Percentiles rank a stretch among this genome's conserved stretches.
Conservation (phyloP, 2,797 vertebrate species). For the Sebastes melanostomus region DNA sequence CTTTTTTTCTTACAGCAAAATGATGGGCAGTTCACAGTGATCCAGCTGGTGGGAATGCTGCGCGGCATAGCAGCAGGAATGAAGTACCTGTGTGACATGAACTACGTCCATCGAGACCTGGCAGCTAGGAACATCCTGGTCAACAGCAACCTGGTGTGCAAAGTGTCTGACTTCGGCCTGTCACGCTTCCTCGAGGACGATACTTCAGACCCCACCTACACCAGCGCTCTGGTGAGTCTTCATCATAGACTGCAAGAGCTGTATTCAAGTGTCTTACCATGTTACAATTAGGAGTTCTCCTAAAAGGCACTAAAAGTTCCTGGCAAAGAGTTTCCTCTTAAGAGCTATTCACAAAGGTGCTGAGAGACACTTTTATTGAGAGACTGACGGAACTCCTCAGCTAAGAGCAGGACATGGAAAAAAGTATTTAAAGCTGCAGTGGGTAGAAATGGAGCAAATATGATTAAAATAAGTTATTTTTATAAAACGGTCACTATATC, state of each 20-base stretch:
- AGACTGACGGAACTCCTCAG: background rate
- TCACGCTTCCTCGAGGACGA: slow-evolving; percentile 97
- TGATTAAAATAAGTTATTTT: too few species aligned
- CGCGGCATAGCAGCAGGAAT: slow-evolving; percentile 94
- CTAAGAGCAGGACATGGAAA: background rate
- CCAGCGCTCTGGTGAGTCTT: slow-evolving; percentile 90
- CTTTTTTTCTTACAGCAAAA: slow-evolving; percentile 87
- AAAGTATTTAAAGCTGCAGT: background rate
- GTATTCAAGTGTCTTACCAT: background rate
- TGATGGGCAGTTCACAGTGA: slow-evolving; percentile 96
- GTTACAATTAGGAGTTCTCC: background rate
- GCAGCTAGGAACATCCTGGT: slow-evolving; percentile 97
- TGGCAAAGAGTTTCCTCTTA: background rate
- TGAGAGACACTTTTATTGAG: background rate
- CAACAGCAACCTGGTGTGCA: slow-evolving; percentile 97
- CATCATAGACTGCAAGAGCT: background rate
- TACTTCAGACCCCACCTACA: slow-evolving; percentile 97
- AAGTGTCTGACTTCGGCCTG: slow-evolving; percentile 96
- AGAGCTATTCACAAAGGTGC: background rate
- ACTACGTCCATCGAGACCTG: slow-evolving; percentile 95
- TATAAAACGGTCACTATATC: too few species aligned
- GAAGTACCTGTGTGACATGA: slow-evolving; percentile 98
- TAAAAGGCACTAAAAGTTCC: background rate
- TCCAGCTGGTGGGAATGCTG: slow-evolving; percentile 97
- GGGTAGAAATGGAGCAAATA: too few species aligned